phyloP scores from a whole-genome alignment of 2,113 vertebrate species.

The Sapayoa aenigma region DNA sequence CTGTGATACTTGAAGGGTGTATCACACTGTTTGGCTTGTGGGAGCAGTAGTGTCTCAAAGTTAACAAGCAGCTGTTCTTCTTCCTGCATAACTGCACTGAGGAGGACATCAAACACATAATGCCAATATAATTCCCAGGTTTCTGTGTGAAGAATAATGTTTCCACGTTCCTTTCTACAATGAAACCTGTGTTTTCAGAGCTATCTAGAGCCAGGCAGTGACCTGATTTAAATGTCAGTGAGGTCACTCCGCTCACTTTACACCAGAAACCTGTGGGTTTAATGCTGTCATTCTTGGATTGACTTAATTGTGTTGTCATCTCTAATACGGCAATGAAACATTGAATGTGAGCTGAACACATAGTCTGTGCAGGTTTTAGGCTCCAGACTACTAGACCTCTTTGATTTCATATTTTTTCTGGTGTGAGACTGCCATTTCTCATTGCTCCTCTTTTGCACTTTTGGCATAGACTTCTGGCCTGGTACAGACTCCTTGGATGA shows the following conservation, averaged over 20 bases:
- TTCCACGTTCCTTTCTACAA: not conserved
- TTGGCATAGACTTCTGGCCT: not conserved
- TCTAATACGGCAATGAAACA: rapidly evolving
- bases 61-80: not conserved
- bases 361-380: not conserved
- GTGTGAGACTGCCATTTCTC: not conserved
- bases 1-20: not conserved
- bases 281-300: not conserved
- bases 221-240: not conserved
- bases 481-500: not conserved
- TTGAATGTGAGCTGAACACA: too few relatives aligned
- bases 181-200: not conserved
- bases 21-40: not conserved
- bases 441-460: not conserved
- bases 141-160: not conserved
- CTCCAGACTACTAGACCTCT: not conserved
- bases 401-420: not conserved
- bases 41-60: not conserved
- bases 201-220: not conserved
- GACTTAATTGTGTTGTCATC: not conserved
- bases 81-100: not conserved
- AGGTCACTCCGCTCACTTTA: not conserved
- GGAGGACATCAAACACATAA: not conserved
- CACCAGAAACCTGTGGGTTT: not conserved
- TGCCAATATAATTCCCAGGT: not conserved